These are phyloP conservation scores for Zosterops pallidus DNA, from an alignment of 2,113 vertebrate species.

Conservation along the genomic window DNA sequence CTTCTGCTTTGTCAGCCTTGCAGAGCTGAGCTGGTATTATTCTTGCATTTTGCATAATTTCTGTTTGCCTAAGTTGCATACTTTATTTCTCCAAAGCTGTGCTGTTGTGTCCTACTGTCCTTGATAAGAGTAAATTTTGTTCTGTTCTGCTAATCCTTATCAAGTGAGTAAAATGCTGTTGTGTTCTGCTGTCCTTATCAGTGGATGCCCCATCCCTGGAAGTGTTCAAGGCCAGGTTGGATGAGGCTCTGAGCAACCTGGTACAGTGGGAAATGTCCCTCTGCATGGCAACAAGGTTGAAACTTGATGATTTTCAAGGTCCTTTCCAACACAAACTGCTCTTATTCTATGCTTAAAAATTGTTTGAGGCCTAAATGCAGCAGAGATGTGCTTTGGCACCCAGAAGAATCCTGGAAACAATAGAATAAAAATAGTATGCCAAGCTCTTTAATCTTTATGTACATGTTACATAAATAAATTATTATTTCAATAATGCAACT, in stretches of 20 bases:
- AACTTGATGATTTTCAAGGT: neutral
- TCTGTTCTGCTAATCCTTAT: neutral
- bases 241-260: neutral
- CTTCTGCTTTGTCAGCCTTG: neutral
- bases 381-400: neutral
- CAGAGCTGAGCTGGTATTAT: neutral
- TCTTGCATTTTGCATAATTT: neutral
- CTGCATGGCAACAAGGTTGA: accelerated
- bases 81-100: neutral
- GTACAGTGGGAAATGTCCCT: neutral
- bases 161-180: neutral
- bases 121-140: neutral
- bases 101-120: neutral
- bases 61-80: neutral
- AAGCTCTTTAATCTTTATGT: neutral
- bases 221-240: neutral
- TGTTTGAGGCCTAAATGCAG: neutral
- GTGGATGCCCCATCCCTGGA: neutral
- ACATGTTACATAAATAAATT: neutral
- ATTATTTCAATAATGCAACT: neutral
- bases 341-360: neutral
- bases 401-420: neutral
- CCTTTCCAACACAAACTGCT: neutral
- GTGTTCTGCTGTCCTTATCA: neutral
- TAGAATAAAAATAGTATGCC: neutral